phyloP scores from a whole-genome alignment of 2,888 invertebrate genomes.

The Himalopsyche tibetana region DNA sequence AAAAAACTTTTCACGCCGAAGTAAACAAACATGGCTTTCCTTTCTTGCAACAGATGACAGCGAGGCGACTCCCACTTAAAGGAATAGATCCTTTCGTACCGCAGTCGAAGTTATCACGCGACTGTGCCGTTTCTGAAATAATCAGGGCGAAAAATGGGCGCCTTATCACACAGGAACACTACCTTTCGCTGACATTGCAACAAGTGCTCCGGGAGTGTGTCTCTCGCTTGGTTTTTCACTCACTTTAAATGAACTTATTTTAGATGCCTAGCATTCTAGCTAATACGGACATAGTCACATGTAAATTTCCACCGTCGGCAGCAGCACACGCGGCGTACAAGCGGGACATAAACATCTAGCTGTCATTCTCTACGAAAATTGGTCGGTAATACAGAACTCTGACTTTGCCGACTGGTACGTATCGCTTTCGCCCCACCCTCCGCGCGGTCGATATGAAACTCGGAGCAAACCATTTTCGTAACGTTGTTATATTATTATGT shows the following conservation, averaged over 20 bases:
- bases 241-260: slow-evolving; percentile 1
- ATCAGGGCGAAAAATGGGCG: not conserved
- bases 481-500: not conserved
- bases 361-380: slow-evolving; percentile 68
- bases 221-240: slow-evolving; percentile 38
- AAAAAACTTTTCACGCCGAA: slow-evolving; percentile 34
- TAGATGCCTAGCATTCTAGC: not conserved
- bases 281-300: slow-evolving; percentile 50
- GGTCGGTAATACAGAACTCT: slow-evolving; percentile 73
- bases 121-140: slow-evolving; percentile 21
- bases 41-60: slow-evolving; percentile 59
- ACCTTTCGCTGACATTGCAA: slow-evolving; percentile 11
- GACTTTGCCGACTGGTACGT: slow-evolving; percentile 55
- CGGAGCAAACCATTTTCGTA: slow-evolving; percentile 16
- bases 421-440: slow-evolving; percentile 56
- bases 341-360: slow-evolving; percentile 64
- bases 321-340: slow-evolving; percentile 55
- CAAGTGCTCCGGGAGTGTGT: slow-evolving; percentile 41
- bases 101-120: not conserved
- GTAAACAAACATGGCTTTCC: slow-evolving; percentile 61
- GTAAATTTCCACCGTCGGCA: slow-evolving; percentile 53
- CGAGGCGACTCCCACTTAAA: slow-evolving; percentile 49
- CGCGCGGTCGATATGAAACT: slow-evolving; percentile 63
- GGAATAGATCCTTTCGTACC: slow-evolving; percentile 22
- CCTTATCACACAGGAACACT: not conserved